Evolutionary conservation across 2,113 vertebrate species (phyloP), one percentile per base, ranked within the genome.

Genomic region (Caretta caretta): DNA sequence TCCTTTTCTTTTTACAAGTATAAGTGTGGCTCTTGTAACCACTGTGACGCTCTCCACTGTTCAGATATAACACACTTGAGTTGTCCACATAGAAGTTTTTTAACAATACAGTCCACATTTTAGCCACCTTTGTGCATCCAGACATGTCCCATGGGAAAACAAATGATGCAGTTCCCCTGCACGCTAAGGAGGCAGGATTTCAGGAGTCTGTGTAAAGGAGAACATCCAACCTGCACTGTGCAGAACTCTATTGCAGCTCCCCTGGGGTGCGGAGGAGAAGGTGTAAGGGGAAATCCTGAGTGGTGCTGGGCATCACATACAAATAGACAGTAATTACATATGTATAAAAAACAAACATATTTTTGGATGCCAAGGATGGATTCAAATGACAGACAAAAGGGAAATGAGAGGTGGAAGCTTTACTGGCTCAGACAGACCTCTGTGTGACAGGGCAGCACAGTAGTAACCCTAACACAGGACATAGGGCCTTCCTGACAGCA

Each of bases 21-120:
- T 20, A 53, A 53, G 6, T 22, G 9, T 22, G 19, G 31, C 49
- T 14, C 24, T 38, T 20, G 75, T 4, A 90, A 88, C n/a, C 10
- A 87, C 49, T 7, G 46, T 0, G 0, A 9, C 9, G 51, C 5
- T 12, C 80, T 17, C 51, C 87, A 29, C n/a, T 35, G 31, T 31
- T 65, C 59, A 35, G 59, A 35, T 65, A 14, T 14, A 59, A 27
- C 57, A 59, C 27, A 59, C 27, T 59, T 59, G 5, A 59, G 27
- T 59, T 59, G 25, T 59, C 27, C 25, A 59, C 57, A 29, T 27
- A 29, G 57, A 59, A 10, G 10, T 25, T 57, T 57, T 57, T 57
- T 57, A 57, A 59, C 10, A 59, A 29, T 59, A 59, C 57, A 29
- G 31, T 59, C 57, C 57, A 59, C 11, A 12, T 59, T 27, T 59